Conservation (phyloP, 1,140 invertebrate genomes). For the Euborellia annulipes region DNA sequence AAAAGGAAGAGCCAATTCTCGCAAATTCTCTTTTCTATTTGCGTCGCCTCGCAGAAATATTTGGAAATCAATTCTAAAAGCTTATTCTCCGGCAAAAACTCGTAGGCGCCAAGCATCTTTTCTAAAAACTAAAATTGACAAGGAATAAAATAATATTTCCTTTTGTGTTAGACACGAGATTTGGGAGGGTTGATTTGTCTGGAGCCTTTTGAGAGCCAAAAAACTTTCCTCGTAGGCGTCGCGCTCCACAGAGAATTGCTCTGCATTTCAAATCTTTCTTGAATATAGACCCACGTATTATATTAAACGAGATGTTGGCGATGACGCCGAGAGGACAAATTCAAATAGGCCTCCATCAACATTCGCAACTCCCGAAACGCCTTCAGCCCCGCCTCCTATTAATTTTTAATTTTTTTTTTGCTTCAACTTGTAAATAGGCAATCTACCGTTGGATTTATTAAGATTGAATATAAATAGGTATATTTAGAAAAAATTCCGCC, state of each 20-base stretch:
- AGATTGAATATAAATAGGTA: too few species aligned
- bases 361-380: too few species aligned
- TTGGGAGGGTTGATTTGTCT: slow-evolving; percentile 24
- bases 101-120: slow-evolving; percentile 19
- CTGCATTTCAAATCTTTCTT: neutral
- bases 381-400: too few species aligned
- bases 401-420: too few species aligned
- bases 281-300: neutral
- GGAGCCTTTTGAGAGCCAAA: slow-evolving; percentile 19
- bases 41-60: slow-evolving; percentile 33
- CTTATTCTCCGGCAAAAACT: slow-evolving; percentile 22
- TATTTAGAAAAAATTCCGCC: too few species aligned
- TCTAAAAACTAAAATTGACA: slow-evolving; percentile 16
- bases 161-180: slow-evolving; percentile 24
- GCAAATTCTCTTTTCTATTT: slow-evolving; percentile 33
- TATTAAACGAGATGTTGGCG: too few species aligned
- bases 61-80: slow-evolving; percentile 20
- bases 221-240: too few species aligned
- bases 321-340: too few species aligned
- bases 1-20: slow-evolving; percentile 40
- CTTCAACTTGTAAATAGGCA: too few species aligned
- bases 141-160: slow-evolving; percentile 11
- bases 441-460: too few species aligned
- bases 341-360: too few species aligned
- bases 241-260: neutral